Conservation (phyloP, 2,888 invertebrate genomes). For the Polyploca ridens region DNA sequence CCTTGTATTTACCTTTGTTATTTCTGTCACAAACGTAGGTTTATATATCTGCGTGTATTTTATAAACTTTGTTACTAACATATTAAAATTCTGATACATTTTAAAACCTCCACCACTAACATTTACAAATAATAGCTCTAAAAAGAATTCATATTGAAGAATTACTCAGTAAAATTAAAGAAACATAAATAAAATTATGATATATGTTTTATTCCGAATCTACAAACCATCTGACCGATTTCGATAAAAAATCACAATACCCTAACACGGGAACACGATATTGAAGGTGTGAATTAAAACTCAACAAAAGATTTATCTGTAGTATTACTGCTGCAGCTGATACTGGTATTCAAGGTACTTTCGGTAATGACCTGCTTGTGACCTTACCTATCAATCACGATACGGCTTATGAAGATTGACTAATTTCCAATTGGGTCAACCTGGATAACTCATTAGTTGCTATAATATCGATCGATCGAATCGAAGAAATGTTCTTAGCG, state of each 20-base stretch:
- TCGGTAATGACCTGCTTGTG: slow-evolving; percentile 57
- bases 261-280: slow-evolving; percentile 57
- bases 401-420: slow-evolving; percentile 62
- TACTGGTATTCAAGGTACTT: slow-evolving; percentile 34
- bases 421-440: slow-evolving; percentile 21
- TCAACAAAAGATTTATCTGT: slow-evolving; percentile 49
- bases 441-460: no score
- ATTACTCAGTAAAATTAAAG: no score
- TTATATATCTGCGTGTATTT: no score
- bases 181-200: no score
- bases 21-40: no score
- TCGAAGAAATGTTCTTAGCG: background rate
- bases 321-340: slow-evolving; percentile 20
- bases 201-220: slow-evolving; percentile 1
- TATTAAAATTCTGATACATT: no score
- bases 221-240: slow-evolving; percentile 37
- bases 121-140: no score
- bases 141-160: no score
- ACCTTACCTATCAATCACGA: slow-evolving; percentile 66
- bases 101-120: no score
- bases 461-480: no score
- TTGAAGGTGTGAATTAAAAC: slow-evolving; percentile 55
- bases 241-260: slow-evolving; percentile 51
- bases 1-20: no score
- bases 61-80: no score